Evolutionary conservation across 2,113 vertebrate species (phyloP).

Genomic region (Leptodactylus fuscus): DNA sequence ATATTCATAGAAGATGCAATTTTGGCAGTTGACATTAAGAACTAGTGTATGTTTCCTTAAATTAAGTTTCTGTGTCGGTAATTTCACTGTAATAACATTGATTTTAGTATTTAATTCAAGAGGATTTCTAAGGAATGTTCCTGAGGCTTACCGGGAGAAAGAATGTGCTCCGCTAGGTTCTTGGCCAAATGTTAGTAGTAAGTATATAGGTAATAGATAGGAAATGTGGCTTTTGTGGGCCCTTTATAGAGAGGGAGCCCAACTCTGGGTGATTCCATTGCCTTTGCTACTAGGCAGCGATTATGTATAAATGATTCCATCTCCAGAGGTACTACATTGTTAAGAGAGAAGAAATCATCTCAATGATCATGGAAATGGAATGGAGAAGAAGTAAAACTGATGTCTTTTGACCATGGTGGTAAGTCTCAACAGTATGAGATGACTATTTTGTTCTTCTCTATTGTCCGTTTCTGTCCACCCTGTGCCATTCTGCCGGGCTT

Average conservation of each 20-base stretch:
- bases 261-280: background rate
- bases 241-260: background rate
- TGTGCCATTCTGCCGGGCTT: too few species aligned
- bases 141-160: background rate
- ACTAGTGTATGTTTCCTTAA: constrained; percentile 20
- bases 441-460: too few species aligned
- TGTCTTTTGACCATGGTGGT: too few species aligned
- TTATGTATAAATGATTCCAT: too few species aligned
- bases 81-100: constrained; percentile 37
- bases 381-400: too few species aligned
- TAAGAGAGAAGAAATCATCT: too few species aligned
- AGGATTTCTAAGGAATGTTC: background rate
- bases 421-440: too few species aligned
- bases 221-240: background rate
- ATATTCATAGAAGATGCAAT: constrained; percentile 26
- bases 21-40: constrained; percentile 31
- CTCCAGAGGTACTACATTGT: background rate
- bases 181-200: background rate
- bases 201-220: background rate
- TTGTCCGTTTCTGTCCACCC: too few species aligned
- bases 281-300: background rate
- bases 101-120: constrained; percentile 8
- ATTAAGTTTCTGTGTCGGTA: constrained; percentile 40
- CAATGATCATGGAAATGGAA: too few species aligned
- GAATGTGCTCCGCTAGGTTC: background rate